Base-by-base conservation (phyloP, 2,888 invertebrate genomes). In the Helobdella robusta region DNA sequence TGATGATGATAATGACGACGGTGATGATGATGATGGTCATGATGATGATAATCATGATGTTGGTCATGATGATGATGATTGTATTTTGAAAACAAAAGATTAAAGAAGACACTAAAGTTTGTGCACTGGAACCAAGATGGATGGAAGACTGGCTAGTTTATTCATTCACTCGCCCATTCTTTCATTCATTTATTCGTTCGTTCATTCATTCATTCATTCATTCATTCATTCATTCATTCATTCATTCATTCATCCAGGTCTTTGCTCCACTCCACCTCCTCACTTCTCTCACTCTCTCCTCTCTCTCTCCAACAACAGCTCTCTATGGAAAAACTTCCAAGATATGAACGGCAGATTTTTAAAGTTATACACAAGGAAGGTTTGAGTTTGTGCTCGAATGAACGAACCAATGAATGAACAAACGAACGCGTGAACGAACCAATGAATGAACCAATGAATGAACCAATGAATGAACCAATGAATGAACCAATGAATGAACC, bases 41-140 rank as follows among this genome's bases (percentile, higher is more conserved):
- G n/a, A n/a, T n/a, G n/a, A n/a, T n/a, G n/a, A n/a, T n/a, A n/a
- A n/a, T n/a, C n/a, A n/a, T n/a, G n/a, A n/a, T n/a, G n/a, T 59
- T 11, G 11, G 6, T 32, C 11, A 30, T 32, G 8, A 32, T 23
- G 11, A 30, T 58, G 11, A 28, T 58, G 11, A 32, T 60, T 60
- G 40, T 40, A 25, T 36, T 40, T 25, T n/a, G 40, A 6, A 15
- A 40, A 11, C 15, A 15, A 46, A 6, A 79, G 78, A 66, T 70
- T 80, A 66, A 74, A 74, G 63, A 74, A 74, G 0, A 73, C 71
- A 44, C 72, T 80, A 50, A 74, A 75, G 60, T 81, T 81, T 70
- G 76, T 79, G 50, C 75, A 75, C 66, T 81, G 81, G 81, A 81
- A 81, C 72, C 72, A 74, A 67, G 80, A 81, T 66, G 80, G 80